Evolutionary conservation across 2,797 vertebrate genomes (phyloP), one percentile per base, ranked within the genome.

Genomic region (Halcyon badia): DNA sequence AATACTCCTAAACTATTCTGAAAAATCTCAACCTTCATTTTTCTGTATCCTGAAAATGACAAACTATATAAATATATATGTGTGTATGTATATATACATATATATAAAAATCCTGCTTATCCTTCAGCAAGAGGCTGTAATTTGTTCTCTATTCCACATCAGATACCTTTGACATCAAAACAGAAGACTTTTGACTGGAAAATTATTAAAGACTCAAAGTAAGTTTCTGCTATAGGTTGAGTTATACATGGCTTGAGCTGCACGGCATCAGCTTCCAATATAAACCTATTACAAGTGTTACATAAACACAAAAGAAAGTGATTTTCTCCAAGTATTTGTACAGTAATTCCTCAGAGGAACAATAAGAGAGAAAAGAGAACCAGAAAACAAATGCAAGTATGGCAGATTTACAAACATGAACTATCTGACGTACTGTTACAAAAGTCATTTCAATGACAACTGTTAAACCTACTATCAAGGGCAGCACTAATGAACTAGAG

Each of bases 261-360:
- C 42, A 39, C 1, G 85, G 56, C 48, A 30, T 62, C 57, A 83
- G 46, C 26, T 87, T 87, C 56, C 83, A 91, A 83, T 56, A 89
- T 46, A 89, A 92, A 94, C n/a, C 54, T 73, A 77, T 76, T 73
- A 88, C 33, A 57, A 85, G 48, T 17, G 30, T 71, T 56, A 79
- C 15, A 79, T 33, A 90, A 91, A 92, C 87, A 91, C 37, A 81
- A 86, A 41, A 77, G 30, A 91, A 90, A 71, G 68, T 35, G 4
- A 80, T 96, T 96, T 94, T 89, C 84, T 68, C 58, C 35, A 76
- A 93, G 73, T 76, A 90, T 87, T 91, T 83, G 76, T 49, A 57
- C 33, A 71, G 75, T 33, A 85, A 88, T 84, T 93, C 82, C 61
- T 72, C 60, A 41, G 60, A 72, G 76, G 57, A 90, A 95, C 62